Conservation (phyloP, 2,888 invertebrate species). For the Phortica magna region DNA sequence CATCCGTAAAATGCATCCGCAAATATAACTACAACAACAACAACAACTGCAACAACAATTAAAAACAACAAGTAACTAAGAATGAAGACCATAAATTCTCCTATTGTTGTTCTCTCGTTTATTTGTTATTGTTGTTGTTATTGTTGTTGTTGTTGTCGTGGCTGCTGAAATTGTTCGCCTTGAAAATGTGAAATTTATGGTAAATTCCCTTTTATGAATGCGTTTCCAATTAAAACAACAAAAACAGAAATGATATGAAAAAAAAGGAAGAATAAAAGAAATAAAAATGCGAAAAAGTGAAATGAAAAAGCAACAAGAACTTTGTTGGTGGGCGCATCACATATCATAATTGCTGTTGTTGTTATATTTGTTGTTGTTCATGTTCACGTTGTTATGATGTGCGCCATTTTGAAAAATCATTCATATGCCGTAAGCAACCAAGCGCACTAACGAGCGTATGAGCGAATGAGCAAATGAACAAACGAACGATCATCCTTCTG, state of each 20-base stretch:
- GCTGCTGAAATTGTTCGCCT: slow-evolving; percentile 15
- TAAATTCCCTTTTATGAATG: slow-evolving; percentile 33
- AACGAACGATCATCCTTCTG: background rate
- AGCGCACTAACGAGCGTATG: background rate
- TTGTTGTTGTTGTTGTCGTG: slow-evolving; percentile 23
- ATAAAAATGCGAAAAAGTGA: slow-evolving; percentile 4
- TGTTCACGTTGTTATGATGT: slow-evolving; percentile 8
- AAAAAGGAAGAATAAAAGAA: background rate
- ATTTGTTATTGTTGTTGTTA: background rate
- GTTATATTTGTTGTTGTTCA: background rate
- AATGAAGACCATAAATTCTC: slow-evolving; percentile 33
- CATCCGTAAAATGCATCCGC: slow-evolving; percentile 19
- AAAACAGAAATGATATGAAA: background rate
- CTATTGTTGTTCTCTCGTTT: slow-evolving; percentile 26
- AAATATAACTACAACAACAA: background rate
- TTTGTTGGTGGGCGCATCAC: background rate
- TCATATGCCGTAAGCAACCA: background rate
- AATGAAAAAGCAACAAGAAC: background rate
- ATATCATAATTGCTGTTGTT: slow-evolving; percentile 13
- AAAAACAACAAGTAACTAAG: slow-evolving; percentile 11
- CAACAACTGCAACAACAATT: background rate
- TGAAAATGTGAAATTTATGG: slow-evolving; percentile 34
- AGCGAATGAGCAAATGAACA: background rate
- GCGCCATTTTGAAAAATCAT: slow-evolving; percentile 20
- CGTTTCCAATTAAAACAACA: slow-evolving; percentile 26